phyloP scores from a whole-genome alignment of 2,113 vertebrate genomes.

The Lophochroa leadbeateri region DNA sequence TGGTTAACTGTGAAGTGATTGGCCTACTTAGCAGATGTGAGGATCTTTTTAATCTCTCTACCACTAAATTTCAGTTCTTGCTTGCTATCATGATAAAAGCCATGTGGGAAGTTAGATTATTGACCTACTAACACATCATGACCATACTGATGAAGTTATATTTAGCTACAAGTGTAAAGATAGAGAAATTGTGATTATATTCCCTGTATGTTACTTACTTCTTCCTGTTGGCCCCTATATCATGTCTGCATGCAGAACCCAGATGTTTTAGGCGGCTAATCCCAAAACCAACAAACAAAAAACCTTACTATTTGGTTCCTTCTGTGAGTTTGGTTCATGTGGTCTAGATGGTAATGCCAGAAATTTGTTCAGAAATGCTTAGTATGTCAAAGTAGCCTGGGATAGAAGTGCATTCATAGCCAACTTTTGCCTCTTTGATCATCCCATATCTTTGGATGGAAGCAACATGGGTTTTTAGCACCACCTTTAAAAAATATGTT shows the following conservation, averaged over 20 bases:
- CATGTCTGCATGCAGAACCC: not conserved
- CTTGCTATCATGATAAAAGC: not conserved
- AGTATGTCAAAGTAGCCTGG: not conserved
- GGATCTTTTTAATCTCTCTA: not conserved
- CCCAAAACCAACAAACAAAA: not conserved
- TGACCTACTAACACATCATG: not conserved
- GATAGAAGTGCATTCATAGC: not conserved
- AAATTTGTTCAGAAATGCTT: not conserved
- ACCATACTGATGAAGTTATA: not conserved
- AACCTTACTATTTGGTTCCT: not conserved
- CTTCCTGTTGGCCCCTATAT: not conserved
- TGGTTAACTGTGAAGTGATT: not conserved
- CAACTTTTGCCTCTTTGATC: not conserved
- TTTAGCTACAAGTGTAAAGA: not conserved
- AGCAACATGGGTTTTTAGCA: rapidly evolving
- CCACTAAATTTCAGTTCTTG: not conserved
- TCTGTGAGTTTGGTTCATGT: rapidly evolving
- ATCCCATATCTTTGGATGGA: not conserved
- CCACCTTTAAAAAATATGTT: not conserved
- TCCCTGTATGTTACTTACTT: not conserved
- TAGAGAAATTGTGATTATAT: not conserved
- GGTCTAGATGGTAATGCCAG: not conserved
- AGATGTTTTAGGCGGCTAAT: not conserved
- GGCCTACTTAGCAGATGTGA: not conserved
- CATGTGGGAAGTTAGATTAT: not conserved